Percentiles rank a stretch among this genome's conserved stretches.
Conservation (phyloP, 64 coral and sea anemone genomes). For the Dendronephthya gigantea region DNA sequence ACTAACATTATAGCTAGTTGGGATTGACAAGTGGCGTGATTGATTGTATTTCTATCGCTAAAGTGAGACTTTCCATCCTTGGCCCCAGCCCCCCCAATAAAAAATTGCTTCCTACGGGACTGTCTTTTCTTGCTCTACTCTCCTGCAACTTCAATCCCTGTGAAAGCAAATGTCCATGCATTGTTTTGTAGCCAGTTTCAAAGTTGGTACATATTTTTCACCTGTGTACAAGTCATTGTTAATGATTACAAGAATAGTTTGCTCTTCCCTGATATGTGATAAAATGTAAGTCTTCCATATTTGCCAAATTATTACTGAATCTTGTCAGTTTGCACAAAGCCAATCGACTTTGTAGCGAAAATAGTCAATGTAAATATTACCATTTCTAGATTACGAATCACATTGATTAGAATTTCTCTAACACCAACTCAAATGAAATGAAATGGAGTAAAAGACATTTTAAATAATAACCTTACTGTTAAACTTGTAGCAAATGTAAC, state of each 20-base stretch:
- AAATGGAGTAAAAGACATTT: not conserved
- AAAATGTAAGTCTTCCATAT: conserved; percentile 38
- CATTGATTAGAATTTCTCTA: too few species aligned
- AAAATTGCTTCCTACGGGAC: too few species aligned
- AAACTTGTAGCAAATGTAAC: too few species aligned
- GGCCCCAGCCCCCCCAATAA: too few species aligned
- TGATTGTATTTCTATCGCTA: too few species aligned
- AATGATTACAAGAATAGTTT: conserved; percentile 17
- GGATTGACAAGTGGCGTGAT: too few species aligned
- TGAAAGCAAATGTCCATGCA: conserved; percentile 49
- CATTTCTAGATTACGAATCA: not conserved
- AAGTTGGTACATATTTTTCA: not conserved
- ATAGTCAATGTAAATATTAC: conserved; percentile 30
- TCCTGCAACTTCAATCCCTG: conserved; percentile 42
- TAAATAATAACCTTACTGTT: too few species aligned
- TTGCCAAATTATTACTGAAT: conserved; percentile 11
- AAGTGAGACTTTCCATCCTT: too few species aligned
- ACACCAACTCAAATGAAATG: too few species aligned
- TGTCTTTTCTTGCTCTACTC: conserved; percentile 16
- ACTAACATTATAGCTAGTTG: too few species aligned
- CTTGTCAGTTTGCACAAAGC: conserved; percentile 34
- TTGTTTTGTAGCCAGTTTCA: conserved; percentile 43
- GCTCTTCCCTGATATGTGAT: conserved; percentile 35
- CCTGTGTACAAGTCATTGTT: conserved; percentile 14
- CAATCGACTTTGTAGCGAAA: conserved; percentile 42